Conservation (phyloP, 2,113 vertebrate species). For the Fukomys damarensis region DNA sequence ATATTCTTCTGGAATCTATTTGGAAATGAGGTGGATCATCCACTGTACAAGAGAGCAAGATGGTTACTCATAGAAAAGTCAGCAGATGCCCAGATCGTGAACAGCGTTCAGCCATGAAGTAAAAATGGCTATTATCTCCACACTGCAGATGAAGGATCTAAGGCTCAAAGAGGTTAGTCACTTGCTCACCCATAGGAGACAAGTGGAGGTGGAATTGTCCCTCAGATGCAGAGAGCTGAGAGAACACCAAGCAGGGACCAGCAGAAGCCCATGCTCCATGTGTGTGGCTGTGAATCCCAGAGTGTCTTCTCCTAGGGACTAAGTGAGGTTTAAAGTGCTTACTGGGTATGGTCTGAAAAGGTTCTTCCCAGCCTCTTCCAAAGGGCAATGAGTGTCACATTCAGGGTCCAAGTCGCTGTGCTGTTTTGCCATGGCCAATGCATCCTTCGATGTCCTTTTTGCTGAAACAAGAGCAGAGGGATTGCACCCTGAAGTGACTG, state of each 20-base stretch:
- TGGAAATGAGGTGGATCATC: neutral
- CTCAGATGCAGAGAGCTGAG: neutral
- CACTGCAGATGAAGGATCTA: neutral
- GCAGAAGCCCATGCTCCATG: fast-evolving
- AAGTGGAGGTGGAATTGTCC: neutral
- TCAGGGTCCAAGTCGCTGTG: neutral
- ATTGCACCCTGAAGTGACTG: neutral
- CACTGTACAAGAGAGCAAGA: neutral
- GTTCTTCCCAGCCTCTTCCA: neutral
- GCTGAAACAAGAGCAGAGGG: neutral
- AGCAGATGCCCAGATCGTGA: neutral
- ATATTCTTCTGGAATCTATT: neutral
- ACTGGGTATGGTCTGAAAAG: no score
- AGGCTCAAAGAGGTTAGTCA: neutral
- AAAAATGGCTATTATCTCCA: neutral
- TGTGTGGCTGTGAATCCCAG: neutral
- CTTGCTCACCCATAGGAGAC: neutral
- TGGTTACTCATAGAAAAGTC: no score
- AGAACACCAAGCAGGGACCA: neutral
- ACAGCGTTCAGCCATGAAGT: neutral
- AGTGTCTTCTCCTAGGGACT: neutral
- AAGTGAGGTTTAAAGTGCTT: neutral
- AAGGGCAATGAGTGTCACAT: neutral
- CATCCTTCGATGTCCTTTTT: neutral
- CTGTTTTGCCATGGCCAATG: neutral